Conservation (phyloP, 92 coral and sea anemone genomes). For the Desmophyllum pertusum region DNA sequence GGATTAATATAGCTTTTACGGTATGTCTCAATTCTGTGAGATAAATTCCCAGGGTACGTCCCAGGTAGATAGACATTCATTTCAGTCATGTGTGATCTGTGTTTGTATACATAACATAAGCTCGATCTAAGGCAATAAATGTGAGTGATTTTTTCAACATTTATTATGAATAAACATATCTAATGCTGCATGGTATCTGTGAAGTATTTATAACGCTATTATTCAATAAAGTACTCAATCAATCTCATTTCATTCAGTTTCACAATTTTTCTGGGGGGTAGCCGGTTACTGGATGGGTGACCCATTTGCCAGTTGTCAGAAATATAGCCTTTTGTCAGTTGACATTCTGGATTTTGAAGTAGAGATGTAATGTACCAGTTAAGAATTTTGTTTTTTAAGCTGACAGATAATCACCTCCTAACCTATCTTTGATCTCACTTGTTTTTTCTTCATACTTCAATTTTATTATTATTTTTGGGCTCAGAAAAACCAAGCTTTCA, state of each 20-base stretch:
- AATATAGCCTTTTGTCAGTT: neutral
- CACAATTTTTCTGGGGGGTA: neutral
- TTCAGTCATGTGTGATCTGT: neutral
- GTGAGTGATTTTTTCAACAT: neutral
- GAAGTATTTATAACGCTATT: neutral
- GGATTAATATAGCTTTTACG: neutral
- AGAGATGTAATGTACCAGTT: neutral
- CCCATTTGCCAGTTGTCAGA: neutral
- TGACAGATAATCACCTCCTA: too few relatives aligned
- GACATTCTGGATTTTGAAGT: neutral
- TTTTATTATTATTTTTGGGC: too few relatives aligned
- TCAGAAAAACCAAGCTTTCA: neutral
- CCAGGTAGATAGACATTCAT: neutral
- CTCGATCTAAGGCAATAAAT: neutral
- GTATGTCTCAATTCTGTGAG: neutral
- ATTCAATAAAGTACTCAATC: conserved; percentile 1
- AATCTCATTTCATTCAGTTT: neutral
- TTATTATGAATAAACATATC: neutral
- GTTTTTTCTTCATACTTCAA: too few relatives aligned
- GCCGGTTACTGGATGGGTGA: neutral
- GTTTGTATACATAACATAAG: neutral
- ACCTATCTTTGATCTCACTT: too few relatives aligned
- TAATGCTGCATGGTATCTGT: neutral
- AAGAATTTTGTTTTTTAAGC: too few relatives aligned
- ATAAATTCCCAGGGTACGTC: neutral